Evolutionary conservation across 1,140 invertebrate genomes (phyloP), one percentile per base, ranked within the genome.

Genomic region (Hesperophylax magnus): DNA sequence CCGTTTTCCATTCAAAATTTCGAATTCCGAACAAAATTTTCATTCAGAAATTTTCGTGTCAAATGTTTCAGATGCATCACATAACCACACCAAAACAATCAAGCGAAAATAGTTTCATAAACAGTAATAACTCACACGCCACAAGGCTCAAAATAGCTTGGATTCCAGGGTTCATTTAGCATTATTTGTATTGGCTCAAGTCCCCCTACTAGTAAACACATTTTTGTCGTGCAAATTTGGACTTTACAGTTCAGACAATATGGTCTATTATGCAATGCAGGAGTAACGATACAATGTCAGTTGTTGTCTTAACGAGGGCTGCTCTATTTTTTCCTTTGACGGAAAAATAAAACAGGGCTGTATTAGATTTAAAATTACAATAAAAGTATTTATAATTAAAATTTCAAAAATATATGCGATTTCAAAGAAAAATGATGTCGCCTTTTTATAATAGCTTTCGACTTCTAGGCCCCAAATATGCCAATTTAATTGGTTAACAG

Each of bases 281-380:
- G 58, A 22, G 14, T 61, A n/a, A 8, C 63, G 63, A 67, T 67
- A 67, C 63, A 47, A 47, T 47, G 11, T 11, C 11, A 34, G 27
- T 67, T 67, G 27, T 67, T 67, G 63, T 67, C 63, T 67, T 67
- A 31, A 67, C 31, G 31, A 67, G 63, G 63, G 63, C 34, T 61
- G 24, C 31, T 34, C 17, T 39, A 8, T 67, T 67, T 67, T 67
- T 31, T 34, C 11, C 17, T 67, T 17, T 31, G 24, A 67, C 22
- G 31, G 22, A 31, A 65, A 27, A 67, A 67, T 27, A 67, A 8
- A 4, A 17, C 63, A 67, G 63, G 22, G 3, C 2, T 15, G 63
- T 27, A 67, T 67, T n/a, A 31, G 58, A 22, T 61, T 24, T n/a
- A 17, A 34, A 47, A 47, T 14, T 47, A 0, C 14, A 47, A 14